Evolutionary conservation across 2,113 vertebrate genomes (phyloP), one percentile per base, ranked within the genome.

Genomic region (Uria aalge): DNA sequence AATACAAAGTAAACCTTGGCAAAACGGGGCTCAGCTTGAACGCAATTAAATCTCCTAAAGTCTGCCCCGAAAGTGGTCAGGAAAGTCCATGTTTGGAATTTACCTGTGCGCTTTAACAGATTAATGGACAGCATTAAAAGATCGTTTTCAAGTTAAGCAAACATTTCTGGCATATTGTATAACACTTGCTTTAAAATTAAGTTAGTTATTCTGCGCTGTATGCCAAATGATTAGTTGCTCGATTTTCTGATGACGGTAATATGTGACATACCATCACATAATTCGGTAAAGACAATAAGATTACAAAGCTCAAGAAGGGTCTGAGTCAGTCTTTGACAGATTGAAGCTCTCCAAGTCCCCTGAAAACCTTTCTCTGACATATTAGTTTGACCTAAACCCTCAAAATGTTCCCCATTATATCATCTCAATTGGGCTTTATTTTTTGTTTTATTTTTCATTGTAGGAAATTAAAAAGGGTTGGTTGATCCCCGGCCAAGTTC

Each of bases 331-430:
- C 89, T 88, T 76, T 71, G 95, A 84, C 88, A 95, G 77, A 95
- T 94, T 91, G 94, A 95, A 97, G 83, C 74, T 67, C 92, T 77
- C 87, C 75, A 91, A 96, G 88, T 73, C 94, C 79, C 78, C 85
- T 84, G 48, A 81, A 96, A 95, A 48, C 87, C 69, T 23, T 85
- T 59, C 68, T 71, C 85, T 94, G 92, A 94, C 92, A 90, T 72
- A 96, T 96, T 92, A 94, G 94, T 96, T 93, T 92, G 87, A 94
- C 96, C 95, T 96, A 94, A 94, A 91, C 82, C 82, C 90, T 91
- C 87, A 94, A 97, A 97, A 96, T 93, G 92, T 97, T 97, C 92
- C 95, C 91, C 95, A 98, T 98, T 97, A 97, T 95, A 94, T 98
- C 95, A 94, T 96, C 86, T 76, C 94, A 34, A 38, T 68, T 15